These are phyloP conservation scores for Phasianus colchicus DNA, from an alignment of 2,113 vertebrate species.

Conservation along the genomic window DNA sequence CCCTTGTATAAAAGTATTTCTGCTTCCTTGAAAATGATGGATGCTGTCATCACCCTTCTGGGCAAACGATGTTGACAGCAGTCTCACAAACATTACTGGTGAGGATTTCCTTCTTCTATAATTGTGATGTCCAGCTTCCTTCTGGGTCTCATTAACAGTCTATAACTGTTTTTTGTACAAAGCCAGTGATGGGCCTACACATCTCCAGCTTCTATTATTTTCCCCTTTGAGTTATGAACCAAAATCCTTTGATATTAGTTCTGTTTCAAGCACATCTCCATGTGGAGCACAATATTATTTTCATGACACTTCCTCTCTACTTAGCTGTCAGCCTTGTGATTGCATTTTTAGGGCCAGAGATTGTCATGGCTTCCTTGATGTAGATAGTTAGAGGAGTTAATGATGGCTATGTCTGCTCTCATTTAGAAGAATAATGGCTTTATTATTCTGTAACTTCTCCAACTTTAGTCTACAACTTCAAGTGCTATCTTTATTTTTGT, in stretches of 20 bases:
- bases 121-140: not conserved
- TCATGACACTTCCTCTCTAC: not conserved
- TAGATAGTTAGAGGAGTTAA: not conserved
- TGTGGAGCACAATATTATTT: not conserved
- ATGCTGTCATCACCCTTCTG: not conserved
- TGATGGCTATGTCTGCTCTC: not conserved
- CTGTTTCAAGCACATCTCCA: not conserved
- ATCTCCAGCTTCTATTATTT: not conserved
- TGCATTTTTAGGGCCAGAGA: not conserved
- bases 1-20: not conserved
- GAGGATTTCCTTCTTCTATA: not conserved
- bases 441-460: not conserved
- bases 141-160: not conserved
- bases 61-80: not conserved
- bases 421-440: not conserved
- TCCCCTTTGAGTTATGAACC: not conserved
- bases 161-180: not conserved
- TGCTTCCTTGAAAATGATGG: not conserved
- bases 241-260: not conserved
- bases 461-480: not conserved
- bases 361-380: accelerated
- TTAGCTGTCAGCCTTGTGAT: not conserved
- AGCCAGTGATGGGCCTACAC: accelerated
- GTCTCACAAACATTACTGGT: not conserved
- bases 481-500: not conserved